Evolutionary conservation across 2,888 invertebrate genomes (phyloP).

Genomic region (Acleris laterana): DNA sequence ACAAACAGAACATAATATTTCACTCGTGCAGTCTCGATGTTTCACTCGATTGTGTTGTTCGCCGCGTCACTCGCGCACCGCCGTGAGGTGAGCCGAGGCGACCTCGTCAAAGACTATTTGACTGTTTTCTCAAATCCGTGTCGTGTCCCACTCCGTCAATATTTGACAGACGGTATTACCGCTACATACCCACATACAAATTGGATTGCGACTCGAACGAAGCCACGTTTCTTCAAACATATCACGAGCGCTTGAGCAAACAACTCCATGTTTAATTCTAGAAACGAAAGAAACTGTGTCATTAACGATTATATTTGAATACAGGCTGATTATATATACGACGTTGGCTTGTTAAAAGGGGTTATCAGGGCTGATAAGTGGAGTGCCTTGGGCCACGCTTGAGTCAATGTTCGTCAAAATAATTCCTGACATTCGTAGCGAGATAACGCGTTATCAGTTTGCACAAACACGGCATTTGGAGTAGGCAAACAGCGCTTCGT

Average conservation of each 20-base stretch:
- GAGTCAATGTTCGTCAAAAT: conserved; percentile 77
- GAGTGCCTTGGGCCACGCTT: conserved; percentile 55
- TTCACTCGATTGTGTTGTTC: conserved; percentile 10
- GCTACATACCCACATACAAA: conserved; percentile 67
- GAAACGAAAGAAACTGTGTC: conserved; percentile 31
- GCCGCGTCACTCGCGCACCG: conserved; percentile 26
- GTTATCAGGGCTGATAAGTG: conserved; percentile 64
- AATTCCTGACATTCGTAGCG: conserved; percentile 69
- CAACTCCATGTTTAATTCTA: conserved; percentile 21
- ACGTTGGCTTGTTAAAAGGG: conserved; percentile 51
- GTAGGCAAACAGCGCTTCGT: conserved; percentile 73
- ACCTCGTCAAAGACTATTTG: conserved; percentile 80
- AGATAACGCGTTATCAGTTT: conserved; percentile 61
- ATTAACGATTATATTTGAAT: conserved; percentile 33
- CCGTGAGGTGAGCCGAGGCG: conserved; percentile 44
- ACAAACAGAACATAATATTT: too few relatives aligned
- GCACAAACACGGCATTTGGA: conserved; percentile 76
- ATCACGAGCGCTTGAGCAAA: conserved; percentile 30
- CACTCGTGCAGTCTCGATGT: too few relatives aligned
- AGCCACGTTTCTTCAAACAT: conserved; percentile 63
- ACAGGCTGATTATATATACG: conserved; percentile 17
- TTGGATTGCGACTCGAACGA: conserved; percentile 66
- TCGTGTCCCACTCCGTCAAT: conserved; percentile 80
- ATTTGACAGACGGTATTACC: conserved; percentile 79
- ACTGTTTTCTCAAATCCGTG: conserved; percentile 80